Evolutionary conservation across 37 sponge, comb jelly and placozoan species (phyloP), one percentile per base, ranked within the genome.

Genomic region (Diacarnus erythraeanus): DNA sequence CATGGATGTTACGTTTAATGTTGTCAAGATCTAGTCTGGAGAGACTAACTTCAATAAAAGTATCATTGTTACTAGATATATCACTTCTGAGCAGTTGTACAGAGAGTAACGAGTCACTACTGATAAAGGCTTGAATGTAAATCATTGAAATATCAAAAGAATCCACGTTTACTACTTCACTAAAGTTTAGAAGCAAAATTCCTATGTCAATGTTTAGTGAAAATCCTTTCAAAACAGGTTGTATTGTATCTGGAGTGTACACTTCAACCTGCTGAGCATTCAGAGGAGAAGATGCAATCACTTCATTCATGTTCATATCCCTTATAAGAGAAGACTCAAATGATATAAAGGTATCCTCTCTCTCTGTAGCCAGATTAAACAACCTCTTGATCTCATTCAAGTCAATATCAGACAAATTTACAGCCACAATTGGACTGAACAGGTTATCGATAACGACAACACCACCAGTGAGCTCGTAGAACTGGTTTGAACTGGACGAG

Each of bases 141-240:
- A 96, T 71, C 38, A 29, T 75, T 2, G 82, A 65, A 0, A 86
- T 57, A 57, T 84, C 77, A 26, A 94, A 80, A 2, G 85, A 74
- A 18, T 69, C 41, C 30, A 90, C 91, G 80, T 87, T 87, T 1
- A 94, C 82, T n/a, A 87, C 78, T 59, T 94, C 94, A 69, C 64
- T 69, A 82, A 94, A 94, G 0, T 30, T 66, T 25, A 94, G 40
- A 20, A 65, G 29, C 6, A 94, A 69, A 4, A 54, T 20, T 1
- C 87, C 94, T 35, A 36, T 59, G 40, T 87, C 64, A 26, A 94
- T 30, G 54, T 84, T 72, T 10, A 94, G 59, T 10, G 72, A 59
- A 40, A 75, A 94, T 43, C 42, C 71, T 10, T 57, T 36, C 59
- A 94, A 59, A 22, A 78, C 51, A 44, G 94, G 94, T 29, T 70